phyloP scores from a whole-genome alignment of 2,113 vertebrate species.

The Aptenodytes patagonicus region DNA sequence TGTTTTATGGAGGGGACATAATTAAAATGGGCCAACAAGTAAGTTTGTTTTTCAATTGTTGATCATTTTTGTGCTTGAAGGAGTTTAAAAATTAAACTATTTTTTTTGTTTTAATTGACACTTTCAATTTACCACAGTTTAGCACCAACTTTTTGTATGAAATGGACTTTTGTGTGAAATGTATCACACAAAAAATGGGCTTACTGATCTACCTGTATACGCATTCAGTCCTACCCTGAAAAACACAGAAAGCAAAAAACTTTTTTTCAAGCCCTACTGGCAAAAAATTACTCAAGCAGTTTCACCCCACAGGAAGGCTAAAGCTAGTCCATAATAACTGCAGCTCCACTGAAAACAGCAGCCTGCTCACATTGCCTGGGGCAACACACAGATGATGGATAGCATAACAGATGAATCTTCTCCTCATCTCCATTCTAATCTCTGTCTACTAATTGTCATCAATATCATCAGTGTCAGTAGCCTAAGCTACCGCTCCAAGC shows the following conservation, averaged over 20 bases:
- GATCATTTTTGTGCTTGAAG: background rate
- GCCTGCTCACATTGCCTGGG: conserved; percentile 49
- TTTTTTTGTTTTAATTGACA: background rate
- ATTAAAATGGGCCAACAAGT: background rate
- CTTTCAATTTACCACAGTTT: background rate
- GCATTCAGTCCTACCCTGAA: background rate
- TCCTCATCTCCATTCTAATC: conserved; percentile 57
- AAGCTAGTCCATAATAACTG: background rate
- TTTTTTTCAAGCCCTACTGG: background rate
- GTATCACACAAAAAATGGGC: background rate
- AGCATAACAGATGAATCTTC: conserved; percentile 63
- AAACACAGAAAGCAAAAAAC: background rate
- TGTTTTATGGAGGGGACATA: background rate
- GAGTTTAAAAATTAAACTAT: background rate
- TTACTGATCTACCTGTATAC: background rate
- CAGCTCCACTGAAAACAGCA: conserved; percentile 22
- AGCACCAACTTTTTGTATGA: background rate
- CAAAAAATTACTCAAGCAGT: background rate
- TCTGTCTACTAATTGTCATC: conserved; percentile 63
- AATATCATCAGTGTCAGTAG: conserved; percentile 55
- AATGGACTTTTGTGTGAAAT: background rate
- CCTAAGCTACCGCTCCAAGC: background rate
- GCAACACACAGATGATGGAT: conserved; percentile 62
- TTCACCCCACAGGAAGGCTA: background rate
- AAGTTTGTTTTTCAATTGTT: background rate